phyloP scores from a whole-genome alignment of 2,888 invertebrate species.

The Drosophila austrosaltans region DNA sequence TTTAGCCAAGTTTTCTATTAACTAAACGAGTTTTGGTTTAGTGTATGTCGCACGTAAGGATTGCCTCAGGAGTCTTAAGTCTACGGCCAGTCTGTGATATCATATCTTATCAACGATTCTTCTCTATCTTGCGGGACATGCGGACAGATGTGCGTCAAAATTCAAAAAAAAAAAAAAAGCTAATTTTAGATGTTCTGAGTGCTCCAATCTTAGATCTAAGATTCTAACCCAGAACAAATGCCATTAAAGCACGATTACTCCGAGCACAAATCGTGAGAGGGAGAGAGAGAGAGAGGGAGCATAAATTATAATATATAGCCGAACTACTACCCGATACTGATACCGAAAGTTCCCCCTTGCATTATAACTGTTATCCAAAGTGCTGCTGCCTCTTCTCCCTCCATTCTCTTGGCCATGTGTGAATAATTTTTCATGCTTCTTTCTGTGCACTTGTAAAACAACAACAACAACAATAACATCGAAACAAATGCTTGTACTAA shows the following conservation, averaged over 20 bases:
- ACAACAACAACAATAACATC: no score
- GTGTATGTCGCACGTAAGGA: not conserved
- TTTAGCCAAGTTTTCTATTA: no score
- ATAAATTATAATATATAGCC: not conserved
- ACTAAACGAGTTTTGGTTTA: not conserved
- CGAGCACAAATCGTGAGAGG: not conserved
- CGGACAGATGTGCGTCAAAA: not conserved
- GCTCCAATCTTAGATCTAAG: not conserved
- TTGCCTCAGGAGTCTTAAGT: conserved; percentile 2
- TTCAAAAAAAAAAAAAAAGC: not conserved
- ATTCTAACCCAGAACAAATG: not conserved
- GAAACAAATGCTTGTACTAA: not conserved
- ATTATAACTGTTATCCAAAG: conserved; percentile 8
- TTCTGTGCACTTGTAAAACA: conserved; percentile 27
- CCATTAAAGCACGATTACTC: not conserved
- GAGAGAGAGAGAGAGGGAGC: not conserved
- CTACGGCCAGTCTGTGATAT: conserved; percentile 6
- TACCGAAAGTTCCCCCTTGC: conserved; percentile 23
- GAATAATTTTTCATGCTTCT: conserved; percentile 53
- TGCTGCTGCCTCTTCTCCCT: no score
- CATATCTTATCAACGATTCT: conserved; percentile 9
- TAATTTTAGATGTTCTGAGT: conserved; percentile 6
- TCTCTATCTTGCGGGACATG: not conserved
- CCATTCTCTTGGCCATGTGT: conserved; percentile 18
- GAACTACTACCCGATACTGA: not conserved